Percentiles rank a stretch among this genome's conserved stretches.
phyloP scores from a whole-genome alignment of 2,888 invertebrate species.

The Nomada lathburiana region DNA sequence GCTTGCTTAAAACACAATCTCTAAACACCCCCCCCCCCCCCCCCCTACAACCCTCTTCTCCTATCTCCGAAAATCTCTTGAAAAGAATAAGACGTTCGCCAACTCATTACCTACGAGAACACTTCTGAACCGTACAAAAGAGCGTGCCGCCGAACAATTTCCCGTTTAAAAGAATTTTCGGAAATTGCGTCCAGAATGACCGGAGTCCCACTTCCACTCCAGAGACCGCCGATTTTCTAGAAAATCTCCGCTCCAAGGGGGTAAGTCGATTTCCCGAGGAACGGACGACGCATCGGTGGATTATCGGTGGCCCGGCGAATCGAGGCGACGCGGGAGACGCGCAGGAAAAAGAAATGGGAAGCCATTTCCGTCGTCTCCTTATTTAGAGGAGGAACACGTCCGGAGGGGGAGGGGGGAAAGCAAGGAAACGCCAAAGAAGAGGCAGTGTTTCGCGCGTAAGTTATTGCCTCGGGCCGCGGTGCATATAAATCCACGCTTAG shows the following conservation, averaged over 20 bases:
- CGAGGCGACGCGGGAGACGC: conserved; percentile 21
- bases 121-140: neutral
- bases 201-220: neutral
- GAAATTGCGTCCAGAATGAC: neutral
- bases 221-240: conserved; percentile 41
- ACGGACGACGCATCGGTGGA: conserved; percentile 28
- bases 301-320: conserved; percentile 48
- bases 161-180: conserved; percentile 33
- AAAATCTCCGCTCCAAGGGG: neutral
- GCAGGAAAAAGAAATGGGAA: conserved; percentile 76
- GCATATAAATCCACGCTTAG: conserved; percentile 83
- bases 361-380: conserved; percentile 82
- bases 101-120: neutral
- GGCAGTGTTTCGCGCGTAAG: conserved; percentile 77
- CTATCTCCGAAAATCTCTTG: neutral
- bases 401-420: conserved; percentile 57
- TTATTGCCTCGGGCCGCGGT: conserved; percentile 80
- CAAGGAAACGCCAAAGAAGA: conserved; percentile 75
- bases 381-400: conserved; percentile 80
- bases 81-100: neutral
- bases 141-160: conserved; percentile 9
- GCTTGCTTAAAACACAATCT: neutral
- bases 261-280: neutral
- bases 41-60: neutral
- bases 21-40: too few species aligned